phyloP scores from a whole-genome alignment of 2,888 invertebrate species.

The Pristionchus exspectatus region DNA sequence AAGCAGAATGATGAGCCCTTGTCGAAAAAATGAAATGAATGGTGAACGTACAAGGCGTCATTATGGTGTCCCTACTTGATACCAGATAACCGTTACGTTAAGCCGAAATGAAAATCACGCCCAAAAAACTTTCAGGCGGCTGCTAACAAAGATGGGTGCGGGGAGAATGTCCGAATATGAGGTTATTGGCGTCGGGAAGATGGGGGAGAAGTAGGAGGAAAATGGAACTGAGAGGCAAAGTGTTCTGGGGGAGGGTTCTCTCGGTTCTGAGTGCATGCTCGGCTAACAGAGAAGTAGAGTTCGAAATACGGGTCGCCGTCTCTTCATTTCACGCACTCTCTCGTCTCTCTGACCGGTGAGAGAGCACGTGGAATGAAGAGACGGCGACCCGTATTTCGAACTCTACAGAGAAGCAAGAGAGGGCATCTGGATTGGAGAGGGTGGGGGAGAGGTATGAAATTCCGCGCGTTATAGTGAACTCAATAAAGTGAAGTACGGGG shows the following conservation, averaged over 20 bases:
- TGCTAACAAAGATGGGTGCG: neutral
- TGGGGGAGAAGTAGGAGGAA: neutral
- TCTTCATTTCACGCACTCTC: too few species aligned
- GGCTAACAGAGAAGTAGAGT: neutral
- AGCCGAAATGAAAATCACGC: neutral
- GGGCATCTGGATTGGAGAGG: neutral
- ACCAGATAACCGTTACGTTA: neutral
- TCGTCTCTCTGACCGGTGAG: too few species aligned
- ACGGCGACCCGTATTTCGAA: too few species aligned
- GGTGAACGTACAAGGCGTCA: too few species aligned
- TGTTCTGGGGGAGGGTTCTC: neutral
- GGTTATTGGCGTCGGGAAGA: neutral
- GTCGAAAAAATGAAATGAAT: neutral
- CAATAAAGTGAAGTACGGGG: conserved; percentile 20
- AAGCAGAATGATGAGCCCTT: too few species aligned
- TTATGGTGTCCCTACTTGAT: too few species aligned
- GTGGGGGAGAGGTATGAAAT: neutral
- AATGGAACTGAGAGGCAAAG: neutral
- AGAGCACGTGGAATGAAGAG: too few species aligned
- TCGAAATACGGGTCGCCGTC: too few species aligned
- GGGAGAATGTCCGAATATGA: conserved; percentile 2
- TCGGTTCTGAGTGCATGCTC: neutral
- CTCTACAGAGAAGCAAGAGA: neutral
- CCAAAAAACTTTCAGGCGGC: neutral
- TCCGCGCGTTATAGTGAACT: neutral